Evolutionary conservation across 53 echinoderm and acorn worm genomes (phyloP).

Genomic region (Zoroaster sp.): DNA sequence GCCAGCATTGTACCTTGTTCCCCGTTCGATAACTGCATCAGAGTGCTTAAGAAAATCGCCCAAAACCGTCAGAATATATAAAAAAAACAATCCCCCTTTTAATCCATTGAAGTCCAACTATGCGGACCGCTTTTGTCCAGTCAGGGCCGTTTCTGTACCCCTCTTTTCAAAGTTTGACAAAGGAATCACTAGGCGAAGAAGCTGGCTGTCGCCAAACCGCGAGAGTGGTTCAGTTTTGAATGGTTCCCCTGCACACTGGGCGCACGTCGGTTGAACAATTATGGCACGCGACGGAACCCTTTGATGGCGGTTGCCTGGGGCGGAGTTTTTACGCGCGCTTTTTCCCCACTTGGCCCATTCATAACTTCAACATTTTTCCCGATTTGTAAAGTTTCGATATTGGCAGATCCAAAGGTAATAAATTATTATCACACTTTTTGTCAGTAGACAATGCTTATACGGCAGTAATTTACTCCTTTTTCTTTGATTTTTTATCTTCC

Average conservation of each 20-base stretch:
- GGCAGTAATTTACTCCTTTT: too few species aligned
- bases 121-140: constrained; percentile 55
- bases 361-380: constrained; percentile 1
- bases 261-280: constrained; percentile 10
- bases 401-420: background rate
- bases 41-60: constrained; percentile 35
- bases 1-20: background rate
- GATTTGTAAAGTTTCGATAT: constrained; percentile 12
- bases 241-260: constrained; percentile 23
- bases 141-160: constrained; percentile 44
- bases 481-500: too few species aligned
- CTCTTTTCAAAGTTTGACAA: constrained; percentile 49
- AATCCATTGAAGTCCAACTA: constrained; percentile 40
- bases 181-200: background rate
- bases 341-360: background rate
- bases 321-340: constrained; percentile 13
- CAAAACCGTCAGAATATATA: constrained; percentile 1
- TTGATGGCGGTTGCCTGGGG: constrained; percentile 2
- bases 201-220: constrained; percentile 39
- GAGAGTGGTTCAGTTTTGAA: background rate
- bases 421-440: background rate
- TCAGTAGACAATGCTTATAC: background rate
- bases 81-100: background rate
- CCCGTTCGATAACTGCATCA: background rate
- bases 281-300: constrained; percentile 37